Percentiles rank a stretch among this genome's conserved stretches.
Evolutionary conservation across 2,888 invertebrate species (phyloP).

Genomic region (Tolmerus cingulatus): DNA sequence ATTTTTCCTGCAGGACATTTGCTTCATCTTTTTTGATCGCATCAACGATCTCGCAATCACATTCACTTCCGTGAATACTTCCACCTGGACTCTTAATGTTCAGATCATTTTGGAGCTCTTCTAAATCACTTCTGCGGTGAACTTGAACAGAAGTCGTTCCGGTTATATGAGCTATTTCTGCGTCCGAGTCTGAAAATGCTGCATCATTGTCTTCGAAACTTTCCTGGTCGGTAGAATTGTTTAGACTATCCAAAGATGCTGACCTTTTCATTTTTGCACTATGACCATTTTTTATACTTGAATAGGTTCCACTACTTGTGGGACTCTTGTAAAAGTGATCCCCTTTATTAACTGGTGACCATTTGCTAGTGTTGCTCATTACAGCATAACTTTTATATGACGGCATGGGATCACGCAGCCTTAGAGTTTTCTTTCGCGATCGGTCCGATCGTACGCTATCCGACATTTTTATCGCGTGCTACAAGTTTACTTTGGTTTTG

Average conservation of each 20-base stretch:
- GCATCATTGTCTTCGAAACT: conserved; percentile 70
- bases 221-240: conserved; percentile 73
- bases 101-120: conserved; percentile 54
- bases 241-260: conserved; percentile 73
- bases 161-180: conserved; percentile 68
- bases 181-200: conserved; percentile 71
- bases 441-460: conserved; percentile 55
- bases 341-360: background rate
- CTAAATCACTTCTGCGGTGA: conserved; percentile 60
- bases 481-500: background rate
- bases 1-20: background rate
- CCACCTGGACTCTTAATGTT: background rate
- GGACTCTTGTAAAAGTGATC: conserved; percentile 48
- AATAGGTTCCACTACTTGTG: conserved; percentile 35
- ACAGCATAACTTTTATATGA: conserved; percentile 64
- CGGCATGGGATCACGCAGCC: conserved; percentile 53
- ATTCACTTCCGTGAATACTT: conserved; percentile 48
- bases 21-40: background rate
- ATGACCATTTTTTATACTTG: conserved; percentile 39
- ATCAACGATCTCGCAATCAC: conserved; percentile 51
- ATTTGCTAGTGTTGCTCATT: background rate
- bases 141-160: conserved; percentile 61
- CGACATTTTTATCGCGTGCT: conserved; percentile 52
- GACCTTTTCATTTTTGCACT: conserved; percentile 54
- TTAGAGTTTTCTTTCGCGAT: conserved; percentile 46